Percentiles rank a stretch among this genome's conserved stretches.
Evolutionary conservation across 1,140 invertebrate species (phyloP).

Genomic region (Ceratosolen solmsi): DNA sequence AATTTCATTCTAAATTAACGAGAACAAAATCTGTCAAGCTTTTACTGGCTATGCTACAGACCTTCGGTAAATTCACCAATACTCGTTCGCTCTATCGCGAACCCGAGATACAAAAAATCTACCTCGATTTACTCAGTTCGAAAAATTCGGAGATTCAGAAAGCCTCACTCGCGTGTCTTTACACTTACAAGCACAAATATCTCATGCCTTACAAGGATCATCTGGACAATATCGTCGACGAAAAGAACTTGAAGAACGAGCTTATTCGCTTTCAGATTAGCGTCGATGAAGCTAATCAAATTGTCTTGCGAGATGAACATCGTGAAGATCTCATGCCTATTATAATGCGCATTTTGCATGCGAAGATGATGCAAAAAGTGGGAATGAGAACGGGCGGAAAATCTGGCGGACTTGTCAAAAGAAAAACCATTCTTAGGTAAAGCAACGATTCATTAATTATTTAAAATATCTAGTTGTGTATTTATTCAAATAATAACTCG

Average conservation of each 20-base stretch:
- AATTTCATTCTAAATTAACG: slow-evolving; percentile 58
- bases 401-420: slow-evolving; percentile 78
- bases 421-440: slow-evolving; percentile 81
- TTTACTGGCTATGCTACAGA: slow-evolving; percentile 81
- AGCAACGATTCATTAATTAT: too few relatives aligned
- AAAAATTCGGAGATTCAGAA: slow-evolving; percentile 87
- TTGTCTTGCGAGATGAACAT: slow-evolving; percentile 81
- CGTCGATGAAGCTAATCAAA: slow-evolving; percentile 79
- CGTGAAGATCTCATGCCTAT: slow-evolving; percentile 84
- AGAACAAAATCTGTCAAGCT: slow-evolving; percentile 76
- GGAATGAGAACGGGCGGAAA: slow-evolving; percentile 83
- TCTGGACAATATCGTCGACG: slow-evolving; percentile 85
- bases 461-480: too few relatives aligned
- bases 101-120: slow-evolving; percentile 82
- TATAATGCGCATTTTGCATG: slow-evolving; percentile 89
- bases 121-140: slow-evolving; percentile 85
- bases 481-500: too few relatives aligned
- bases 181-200: slow-evolving; percentile 87
- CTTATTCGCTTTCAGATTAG: slow-evolving; percentile 85
- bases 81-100: slow-evolving; percentile 86
- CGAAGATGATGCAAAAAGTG: slow-evolving; percentile 88
- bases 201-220: slow-evolving; percentile 85
- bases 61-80: slow-evolving; percentile 87
- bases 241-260: slow-evolving; percentile 90
- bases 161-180: slow-evolving; percentile 86